Base-by-base conservation (phyloP, 2,888 invertebrate species). In the Temnothorax ravouxi region DNA sequence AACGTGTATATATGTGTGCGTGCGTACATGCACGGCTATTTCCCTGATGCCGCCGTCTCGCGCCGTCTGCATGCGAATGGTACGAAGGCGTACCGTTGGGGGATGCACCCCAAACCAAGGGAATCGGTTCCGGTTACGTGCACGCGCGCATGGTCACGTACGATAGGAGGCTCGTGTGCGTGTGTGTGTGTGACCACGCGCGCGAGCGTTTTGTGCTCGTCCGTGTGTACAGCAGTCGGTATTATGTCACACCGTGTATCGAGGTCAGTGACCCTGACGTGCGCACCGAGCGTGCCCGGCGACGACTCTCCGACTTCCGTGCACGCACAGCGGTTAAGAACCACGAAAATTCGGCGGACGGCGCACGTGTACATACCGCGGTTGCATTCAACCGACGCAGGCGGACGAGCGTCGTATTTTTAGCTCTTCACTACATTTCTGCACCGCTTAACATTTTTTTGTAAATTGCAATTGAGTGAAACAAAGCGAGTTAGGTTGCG, bases 251-350 rank as follows among this genome's bases (percentile, higher is more conserved):
- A 84, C 61, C 54, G 86, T 77, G 87, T 84, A 88, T 86, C 86
- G 92, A 87, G 94, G 93, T 94, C 93, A 91, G 91, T 93, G 93
- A 91, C 93, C 93, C 93, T 92, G 93, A 92, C 93, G 93, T 91
- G 93, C 89, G 93, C 93, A 92, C 86, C 89, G 88, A 93, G 92
- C 93, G 91, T 93, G 92, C 91, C 91, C 93, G 93, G 91, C 93
- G 93, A 91, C 93, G 92, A 92, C 18, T 92, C 89, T 88, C 86
- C 85, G 75, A 86, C 79, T 84, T 84, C 88, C 83, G 82, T 86
- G 75, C 77, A 79, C 77, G 79, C 79, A 59, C 18, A 13, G 4
- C 71, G 38, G 59, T 50, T 71, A 71, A 80, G 71, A 80, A 61
- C 21, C 59, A 64, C 50, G 64, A 87, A 89, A 89, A 83, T 86